Percentiles rank a stretch among this genome's conserved stretches.
phyloP scores from a whole-genome alignment of 2,797 vertebrate genomes.

The Danionella dracula region DNA sequence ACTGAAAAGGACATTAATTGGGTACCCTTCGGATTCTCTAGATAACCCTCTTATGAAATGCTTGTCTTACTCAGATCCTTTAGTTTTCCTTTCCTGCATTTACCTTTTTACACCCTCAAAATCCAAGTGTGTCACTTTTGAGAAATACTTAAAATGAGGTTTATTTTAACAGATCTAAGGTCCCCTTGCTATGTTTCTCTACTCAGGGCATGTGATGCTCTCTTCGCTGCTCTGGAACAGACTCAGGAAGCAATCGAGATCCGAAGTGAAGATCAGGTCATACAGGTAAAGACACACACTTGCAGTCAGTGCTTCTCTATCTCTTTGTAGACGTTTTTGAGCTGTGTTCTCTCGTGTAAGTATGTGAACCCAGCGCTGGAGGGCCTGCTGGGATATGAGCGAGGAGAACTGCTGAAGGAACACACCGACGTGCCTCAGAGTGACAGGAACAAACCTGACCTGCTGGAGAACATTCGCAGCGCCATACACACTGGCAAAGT shows the following conservation, averaged over 20 bases:
- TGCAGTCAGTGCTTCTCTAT: too few species aligned
- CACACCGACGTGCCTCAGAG: constrained; percentile 93
- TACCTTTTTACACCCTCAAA: too few species aligned
- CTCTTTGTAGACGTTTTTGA: neutral
- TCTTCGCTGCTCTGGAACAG: constrained; percentile 94
- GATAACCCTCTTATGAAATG: too few species aligned
- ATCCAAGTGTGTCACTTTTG: too few species aligned
- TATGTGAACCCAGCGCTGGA: constrained; percentile 97
- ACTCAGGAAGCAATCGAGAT: constrained; percentile 98
- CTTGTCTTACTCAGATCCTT: too few species aligned
- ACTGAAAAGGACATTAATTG: too few species aligned
- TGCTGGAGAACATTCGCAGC: constrained; percentile 92
- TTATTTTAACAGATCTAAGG: too few species aligned
- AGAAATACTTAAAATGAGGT: too few species aligned
- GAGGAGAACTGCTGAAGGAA: constrained; percentile 90
- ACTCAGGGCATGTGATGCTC: constrained; percentile 87
- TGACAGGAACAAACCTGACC: constrained; percentile 93
- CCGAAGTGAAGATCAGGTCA: constrained; percentile 92
- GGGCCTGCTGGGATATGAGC: constrained; percentile 91
- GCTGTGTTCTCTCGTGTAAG: constrained; percentile 60
- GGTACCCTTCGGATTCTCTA: too few species aligned
- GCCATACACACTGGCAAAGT: constrained; percentile 96
- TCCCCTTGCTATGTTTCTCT: neutral
- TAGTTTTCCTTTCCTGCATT: too few species aligned
- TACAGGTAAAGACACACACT: constrained; percentile 74